A percentile compares a stretch with the other conserved stretches of the same genome.
These are phyloP conservation scores for Alaudala cheleensis DNA, from an alignment of 2,113 vertebrate genomes.

Conservation along the genomic window DNA sequence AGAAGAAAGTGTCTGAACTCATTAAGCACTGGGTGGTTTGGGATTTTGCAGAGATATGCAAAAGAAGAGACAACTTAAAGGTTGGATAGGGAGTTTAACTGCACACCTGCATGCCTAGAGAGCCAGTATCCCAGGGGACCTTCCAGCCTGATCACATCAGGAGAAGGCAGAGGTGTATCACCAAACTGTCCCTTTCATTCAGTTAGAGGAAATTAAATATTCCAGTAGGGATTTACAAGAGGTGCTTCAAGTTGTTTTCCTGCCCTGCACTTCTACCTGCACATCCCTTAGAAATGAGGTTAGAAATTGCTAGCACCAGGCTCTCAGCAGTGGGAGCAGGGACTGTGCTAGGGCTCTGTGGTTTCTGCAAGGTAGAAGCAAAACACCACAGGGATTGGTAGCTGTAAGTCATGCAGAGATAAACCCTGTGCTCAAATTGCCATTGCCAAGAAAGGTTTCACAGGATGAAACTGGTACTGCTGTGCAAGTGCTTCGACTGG, in stretches of 20 bases:
- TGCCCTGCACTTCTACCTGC: background rate
- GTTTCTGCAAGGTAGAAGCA: background rate
- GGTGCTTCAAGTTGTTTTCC: background rate
- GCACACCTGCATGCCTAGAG: background rate
- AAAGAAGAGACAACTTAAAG: background rate
- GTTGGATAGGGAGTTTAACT: background rate
- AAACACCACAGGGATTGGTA: background rate
- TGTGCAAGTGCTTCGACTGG: background rate
- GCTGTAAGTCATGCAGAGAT: background rate
- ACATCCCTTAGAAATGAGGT: background rate
- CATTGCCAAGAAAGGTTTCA: background rate
- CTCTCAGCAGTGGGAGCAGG: background rate
- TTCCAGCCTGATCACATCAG: background rate
- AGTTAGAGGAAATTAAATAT: background rate
- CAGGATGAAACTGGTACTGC: background rate
- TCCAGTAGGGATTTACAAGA: background rate
- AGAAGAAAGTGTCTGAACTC: background rate
- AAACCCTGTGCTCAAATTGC: background rate
- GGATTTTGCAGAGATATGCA: background rate
- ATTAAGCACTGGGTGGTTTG: background rate
- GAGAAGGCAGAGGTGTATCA: background rate
- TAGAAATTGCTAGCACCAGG: background rate
- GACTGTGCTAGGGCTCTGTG: background rate
- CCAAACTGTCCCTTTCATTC: background rate
- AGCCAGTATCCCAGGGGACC: background rate